Percentiles rank a stretch among this genome's conserved stretches.
Conservation (phyloP, 2,888 invertebrate species). For the Aphelenchoides bicaudatus region DNA sequence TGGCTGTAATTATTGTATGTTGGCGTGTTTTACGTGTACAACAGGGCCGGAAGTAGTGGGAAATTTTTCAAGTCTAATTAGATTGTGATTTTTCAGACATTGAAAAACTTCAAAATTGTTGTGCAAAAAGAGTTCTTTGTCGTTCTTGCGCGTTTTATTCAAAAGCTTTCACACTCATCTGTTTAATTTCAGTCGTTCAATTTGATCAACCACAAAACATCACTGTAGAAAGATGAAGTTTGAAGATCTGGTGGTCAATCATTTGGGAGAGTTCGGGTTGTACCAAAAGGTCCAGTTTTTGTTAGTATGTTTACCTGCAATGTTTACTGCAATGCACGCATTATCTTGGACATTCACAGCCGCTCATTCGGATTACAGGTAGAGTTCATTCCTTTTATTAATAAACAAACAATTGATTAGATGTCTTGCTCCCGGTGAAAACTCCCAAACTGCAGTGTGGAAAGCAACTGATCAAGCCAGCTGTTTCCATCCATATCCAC, state of each 20-base stretch:
- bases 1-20: no score
- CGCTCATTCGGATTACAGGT: constrained; percentile 43
- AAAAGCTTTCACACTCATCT: not conserved
- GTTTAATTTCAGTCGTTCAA: not conserved
- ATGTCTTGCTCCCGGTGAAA: constrained; percentile 41
- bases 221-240: constrained; percentile 51
- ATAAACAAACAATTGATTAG: constrained; percentile 35
- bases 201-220: not conserved
- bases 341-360: constrained; percentile 60
- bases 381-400: constrained; percentile 6
- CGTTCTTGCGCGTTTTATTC: not conserved
- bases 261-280: constrained; percentile 59
- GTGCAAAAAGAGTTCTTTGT: not conserved
- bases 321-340: constrained; percentile 59
- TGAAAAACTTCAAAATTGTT: no score
- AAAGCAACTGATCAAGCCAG: constrained; percentile 1
- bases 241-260: constrained; percentile 56
- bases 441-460: no score
- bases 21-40: no score
- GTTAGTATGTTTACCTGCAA: constrained; percentile 57
- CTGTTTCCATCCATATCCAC: no score
- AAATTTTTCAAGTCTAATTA: no score
- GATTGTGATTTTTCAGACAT: no score
- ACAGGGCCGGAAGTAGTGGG: no score
- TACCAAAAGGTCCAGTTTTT: constrained; percentile 55